Conservation (phyloP, 2,797 vertebrate species). For the Apogon talboti region DNA sequence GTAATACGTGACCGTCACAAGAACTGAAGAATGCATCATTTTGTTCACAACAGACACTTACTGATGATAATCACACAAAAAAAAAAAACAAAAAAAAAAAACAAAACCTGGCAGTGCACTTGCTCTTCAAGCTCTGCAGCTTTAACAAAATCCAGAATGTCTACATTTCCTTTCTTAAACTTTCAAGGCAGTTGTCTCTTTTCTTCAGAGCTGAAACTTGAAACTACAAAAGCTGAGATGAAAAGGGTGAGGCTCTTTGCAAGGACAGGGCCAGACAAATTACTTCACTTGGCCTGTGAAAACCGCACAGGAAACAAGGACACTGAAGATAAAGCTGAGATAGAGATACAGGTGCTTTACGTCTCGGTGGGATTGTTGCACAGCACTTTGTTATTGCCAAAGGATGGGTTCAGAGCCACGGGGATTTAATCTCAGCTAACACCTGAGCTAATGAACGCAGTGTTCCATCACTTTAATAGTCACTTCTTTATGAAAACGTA, state of each 20-base stretch:
- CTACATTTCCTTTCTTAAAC: not conserved
- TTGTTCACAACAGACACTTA: not conserved
- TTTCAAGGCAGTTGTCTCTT: constrained; percentile 9
- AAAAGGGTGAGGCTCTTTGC: constrained; percentile 5
- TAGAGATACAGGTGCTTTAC: not conserved
- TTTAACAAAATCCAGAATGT: not conserved
- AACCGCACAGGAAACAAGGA: not conserved
- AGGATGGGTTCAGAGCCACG: not conserved
- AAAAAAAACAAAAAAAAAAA: not conserved
- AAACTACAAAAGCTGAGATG: constrained; percentile 44
- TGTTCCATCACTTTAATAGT: not conserved
- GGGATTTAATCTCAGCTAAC: not conserved
- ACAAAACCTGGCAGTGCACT: too few relatives aligned
- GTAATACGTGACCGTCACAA: not conserved
- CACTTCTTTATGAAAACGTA: not conserved
- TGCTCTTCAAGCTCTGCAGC: not conserved
- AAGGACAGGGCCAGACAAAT: not conserved
- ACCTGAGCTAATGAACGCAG: constrained; percentile 2
- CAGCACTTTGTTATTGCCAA: constrained; percentile 15
- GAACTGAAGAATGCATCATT: not conserved
- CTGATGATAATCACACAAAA: not conserved
- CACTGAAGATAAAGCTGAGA: constrained; percentile 8
- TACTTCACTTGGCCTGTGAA: not conserved
- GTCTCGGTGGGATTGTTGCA: constrained; percentile 17
- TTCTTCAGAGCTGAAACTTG: constrained; percentile 36